Evolutionary conservation across 2,888 invertebrate genomes (phyloP).

Genomic region (Trachelus troglodyta): DNA sequence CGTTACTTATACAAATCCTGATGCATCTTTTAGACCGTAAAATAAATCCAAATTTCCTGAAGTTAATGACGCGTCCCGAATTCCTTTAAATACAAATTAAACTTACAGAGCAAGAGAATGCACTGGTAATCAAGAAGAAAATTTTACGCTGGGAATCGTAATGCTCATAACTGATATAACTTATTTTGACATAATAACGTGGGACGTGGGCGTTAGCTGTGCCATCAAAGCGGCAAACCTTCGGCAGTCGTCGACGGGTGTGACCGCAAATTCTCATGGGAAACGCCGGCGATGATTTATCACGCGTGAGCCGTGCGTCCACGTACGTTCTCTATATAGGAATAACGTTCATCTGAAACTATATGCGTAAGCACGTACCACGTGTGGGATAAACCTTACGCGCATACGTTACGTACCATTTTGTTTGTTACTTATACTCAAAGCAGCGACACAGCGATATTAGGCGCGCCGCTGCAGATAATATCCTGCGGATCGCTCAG

Average conservation of each 20-base stretch:
- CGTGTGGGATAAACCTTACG: background rate
- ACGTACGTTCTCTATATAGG: background rate
- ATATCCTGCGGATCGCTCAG: conserved; percentile 36
- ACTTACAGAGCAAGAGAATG: background rate
- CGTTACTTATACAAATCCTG: background rate
- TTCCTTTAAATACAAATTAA: too few species aligned
- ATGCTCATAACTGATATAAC: background rate
- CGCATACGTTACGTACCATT: background rate
- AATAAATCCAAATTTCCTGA: background rate
- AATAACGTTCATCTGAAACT: background rate
- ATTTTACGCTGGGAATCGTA: background rate
- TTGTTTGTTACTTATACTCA: background rate
- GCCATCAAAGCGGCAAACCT: background rate
- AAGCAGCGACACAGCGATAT: conserved; percentile 8
- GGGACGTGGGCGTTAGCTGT: background rate
- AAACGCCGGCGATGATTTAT: background rate
- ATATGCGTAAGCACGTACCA: background rate
- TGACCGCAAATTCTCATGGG: conserved; percentile 6
- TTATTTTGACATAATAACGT: conserved; percentile 3
- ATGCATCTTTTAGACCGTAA: background rate
- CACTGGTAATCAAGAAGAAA: background rate
- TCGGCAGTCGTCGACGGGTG: conserved; percentile 8
- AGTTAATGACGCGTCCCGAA: too few species aligned
- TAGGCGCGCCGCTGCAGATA: conserved; percentile 31
- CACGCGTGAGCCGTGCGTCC: background rate